Evolutionary conservation across 1,140 invertebrate species (phyloP), one percentile per base, ranked within the genome.

Genomic region (Bombus picipes): DNA sequence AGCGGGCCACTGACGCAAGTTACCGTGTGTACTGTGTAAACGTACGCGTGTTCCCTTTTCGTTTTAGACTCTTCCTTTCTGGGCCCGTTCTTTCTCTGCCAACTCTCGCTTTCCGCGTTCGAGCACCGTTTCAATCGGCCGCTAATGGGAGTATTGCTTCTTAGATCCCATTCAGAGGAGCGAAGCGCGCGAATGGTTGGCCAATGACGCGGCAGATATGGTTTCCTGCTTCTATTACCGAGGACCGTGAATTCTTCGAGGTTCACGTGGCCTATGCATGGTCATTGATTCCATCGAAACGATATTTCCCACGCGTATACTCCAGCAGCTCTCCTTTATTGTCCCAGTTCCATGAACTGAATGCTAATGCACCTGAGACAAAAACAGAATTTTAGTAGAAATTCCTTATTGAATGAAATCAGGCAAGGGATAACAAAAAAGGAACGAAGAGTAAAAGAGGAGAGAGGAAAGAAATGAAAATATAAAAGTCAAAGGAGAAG

Each of bases 1-100:
- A 94, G 93, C 93, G 90, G 89, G 88, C 91, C 90, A 88, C 88
- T 94, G 93, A 94, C 93, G 94, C 93, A 94, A 94, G 93, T 94
- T 93, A 94, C 90, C 91, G 89, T 92, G 32, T 32, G 65, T 86
- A 53, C 86, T 88, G 90, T 91, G 92, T 94, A 92, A 92, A 94
- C 92, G 92, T 87, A 92, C 88, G 87, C 90, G 89, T 76, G 83
- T 78, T 75, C 81, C 66, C 80, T 81, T 80, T 65, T 68, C 75
- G 66, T 81, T 65, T 84, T 18, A n/a, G 34, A 28, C 66, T 28
- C 39, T 41, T 71, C 53, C n/a, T 68, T 59, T 70, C 68, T 37
- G 34, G 25, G 9, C 28, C 57, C 22, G 37, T 65, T 57, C 37
- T 37, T 57, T 25, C 39, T 25, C 41, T 32, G 1, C 12, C 25